A percentile compares a stretch with the other conserved stretches of the same genome.
phyloP scores from a whole-genome alignment of 1,140 invertebrate species.

The Bathynomus jamesi region DNA sequence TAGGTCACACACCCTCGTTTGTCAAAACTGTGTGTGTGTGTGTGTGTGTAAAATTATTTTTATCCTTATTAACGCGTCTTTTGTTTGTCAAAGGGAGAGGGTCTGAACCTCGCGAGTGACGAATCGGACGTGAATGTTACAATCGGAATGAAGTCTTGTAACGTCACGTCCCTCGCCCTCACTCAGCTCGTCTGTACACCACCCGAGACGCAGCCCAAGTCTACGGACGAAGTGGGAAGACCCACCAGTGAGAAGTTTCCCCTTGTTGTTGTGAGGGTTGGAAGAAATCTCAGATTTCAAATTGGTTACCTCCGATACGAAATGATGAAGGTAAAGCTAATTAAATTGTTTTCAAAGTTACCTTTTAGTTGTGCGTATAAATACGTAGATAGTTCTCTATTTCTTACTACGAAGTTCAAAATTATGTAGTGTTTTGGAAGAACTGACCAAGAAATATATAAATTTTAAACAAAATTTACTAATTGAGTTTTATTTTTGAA shows the following conservation, averaged over 20 bases:
- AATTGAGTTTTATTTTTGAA: no score
- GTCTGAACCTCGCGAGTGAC: conserved; percentile 81
- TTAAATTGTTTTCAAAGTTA: neutral
- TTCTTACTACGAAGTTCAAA: no score
- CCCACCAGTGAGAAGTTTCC: conserved; percentile 41
- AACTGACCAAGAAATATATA: no score
- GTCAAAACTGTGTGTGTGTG: neutral
- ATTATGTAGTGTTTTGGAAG: no score
- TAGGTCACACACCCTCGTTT: neutral
- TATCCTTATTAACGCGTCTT: conserved; percentile 1
- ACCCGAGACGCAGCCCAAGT: conserved; percentile 70
- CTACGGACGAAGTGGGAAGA: conserved; percentile 47
- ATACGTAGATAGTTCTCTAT: neutral
- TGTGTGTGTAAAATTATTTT: neutral
- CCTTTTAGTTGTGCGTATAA: neutral
- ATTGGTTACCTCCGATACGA: conserved; percentile 54
- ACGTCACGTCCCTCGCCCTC: conserved; percentile 82
- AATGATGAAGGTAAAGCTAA: conserved; percentile 31
- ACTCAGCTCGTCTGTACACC: conserved; percentile 84
- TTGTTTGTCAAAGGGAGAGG: conserved; percentile 55
- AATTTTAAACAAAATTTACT: no score
- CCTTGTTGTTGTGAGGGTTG: conserved; percentile 58
- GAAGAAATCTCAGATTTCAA: conserved; percentile 71
- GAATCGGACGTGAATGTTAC: conserved; percentile 91
- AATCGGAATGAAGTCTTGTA: conserved; percentile 78